phyloP scores from a whole-genome alignment of 2,888 invertebrate genomes.

The Andrena flavipes region DNA sequence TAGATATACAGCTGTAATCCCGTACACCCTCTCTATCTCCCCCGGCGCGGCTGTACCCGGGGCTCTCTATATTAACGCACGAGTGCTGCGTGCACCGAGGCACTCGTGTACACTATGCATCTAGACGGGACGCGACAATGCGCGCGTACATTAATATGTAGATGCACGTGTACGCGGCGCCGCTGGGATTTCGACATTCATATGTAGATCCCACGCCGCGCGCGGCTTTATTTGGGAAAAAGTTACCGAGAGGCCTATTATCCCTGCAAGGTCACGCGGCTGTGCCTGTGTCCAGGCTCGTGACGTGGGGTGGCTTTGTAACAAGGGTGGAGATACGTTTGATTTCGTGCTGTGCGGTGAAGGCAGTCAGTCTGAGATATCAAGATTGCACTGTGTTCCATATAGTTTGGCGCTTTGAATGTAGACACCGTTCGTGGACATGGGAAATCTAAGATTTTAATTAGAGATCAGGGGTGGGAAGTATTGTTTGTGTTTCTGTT shows the following conservation, averaged over 20 bases:
- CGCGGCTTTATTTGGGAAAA: constrained; percentile 38
- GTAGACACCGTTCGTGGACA: too few species aligned
- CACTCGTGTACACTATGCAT: constrained; percentile 52
- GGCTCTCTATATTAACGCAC: constrained; percentile 74
- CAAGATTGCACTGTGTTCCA: too few species aligned
- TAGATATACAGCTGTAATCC: constrained; percentile 81
- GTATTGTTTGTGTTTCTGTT: too few species aligned
- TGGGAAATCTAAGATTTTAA: too few species aligned
- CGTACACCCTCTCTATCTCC: constrained; percentile 52
- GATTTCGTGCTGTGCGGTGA: too few species aligned
- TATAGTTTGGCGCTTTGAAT: too few species aligned
- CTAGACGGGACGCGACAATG: constrained; percentile 61
- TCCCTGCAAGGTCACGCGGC: background rate
- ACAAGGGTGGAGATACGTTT: too few species aligned
- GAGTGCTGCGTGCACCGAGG: constrained; percentile 60
- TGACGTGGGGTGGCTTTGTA: background rate
- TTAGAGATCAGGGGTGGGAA: too few species aligned
- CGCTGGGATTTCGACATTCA: constrained; percentile 57
- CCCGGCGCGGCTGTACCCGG: constrained; percentile 29
- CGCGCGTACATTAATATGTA: constrained; percentile 64
- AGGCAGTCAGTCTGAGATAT: too few species aligned
- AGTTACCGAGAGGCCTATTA: constrained; percentile 26
- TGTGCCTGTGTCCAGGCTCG: background rate
- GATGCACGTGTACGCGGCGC: constrained; percentile 46
- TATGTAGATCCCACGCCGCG: constrained; percentile 53